These are phyloP conservation scores for Passer domesticus DNA, from an alignment of 2,113 vertebrate species.

Conservation along the genomic window DNA sequence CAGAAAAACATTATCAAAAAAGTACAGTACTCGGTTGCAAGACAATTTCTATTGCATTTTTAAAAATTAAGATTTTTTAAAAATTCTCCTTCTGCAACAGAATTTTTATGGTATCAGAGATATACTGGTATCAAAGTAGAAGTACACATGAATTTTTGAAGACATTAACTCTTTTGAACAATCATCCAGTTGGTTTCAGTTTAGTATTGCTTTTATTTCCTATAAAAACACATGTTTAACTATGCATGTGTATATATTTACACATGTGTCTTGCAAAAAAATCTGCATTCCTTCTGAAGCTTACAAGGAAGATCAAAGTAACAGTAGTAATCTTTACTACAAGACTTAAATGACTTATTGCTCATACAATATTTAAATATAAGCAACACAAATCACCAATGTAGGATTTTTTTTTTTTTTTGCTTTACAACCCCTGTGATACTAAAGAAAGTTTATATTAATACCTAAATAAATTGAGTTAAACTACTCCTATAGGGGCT, in stretches of 20 bases:
- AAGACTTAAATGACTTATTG: neutral
- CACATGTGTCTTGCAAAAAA: neutral
- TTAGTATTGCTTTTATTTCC: neutral
- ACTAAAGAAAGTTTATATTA: neutral
- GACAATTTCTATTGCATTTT: neutral
- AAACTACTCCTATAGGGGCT: neutral
- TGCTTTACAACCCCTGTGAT: neutral
- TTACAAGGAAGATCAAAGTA: neutral
- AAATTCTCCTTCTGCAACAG: neutral
- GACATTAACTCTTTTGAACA: neutral
- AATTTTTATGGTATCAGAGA: neutral
- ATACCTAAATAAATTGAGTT: slow-evolving; percentile 2
- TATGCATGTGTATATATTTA: neutral
- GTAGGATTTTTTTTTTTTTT: neutral
- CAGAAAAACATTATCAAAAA: neutral
- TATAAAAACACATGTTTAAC: neutral
- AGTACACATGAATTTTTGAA: neutral
- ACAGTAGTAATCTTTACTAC: neutral
- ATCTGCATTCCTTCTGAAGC: neutral
- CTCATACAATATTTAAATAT: slow-evolving; percentile 1
- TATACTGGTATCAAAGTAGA: neutral
- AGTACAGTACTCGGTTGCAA: neutral
- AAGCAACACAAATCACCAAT: neutral
- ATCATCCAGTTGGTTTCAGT: neutral
- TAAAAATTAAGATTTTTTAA: neutral